Percentiles rank a stretch among this genome's conserved stretches.
Evolutionary conservation across 2,113 vertebrate species (phyloP).

Genomic region (Cariama cristata): DNA sequence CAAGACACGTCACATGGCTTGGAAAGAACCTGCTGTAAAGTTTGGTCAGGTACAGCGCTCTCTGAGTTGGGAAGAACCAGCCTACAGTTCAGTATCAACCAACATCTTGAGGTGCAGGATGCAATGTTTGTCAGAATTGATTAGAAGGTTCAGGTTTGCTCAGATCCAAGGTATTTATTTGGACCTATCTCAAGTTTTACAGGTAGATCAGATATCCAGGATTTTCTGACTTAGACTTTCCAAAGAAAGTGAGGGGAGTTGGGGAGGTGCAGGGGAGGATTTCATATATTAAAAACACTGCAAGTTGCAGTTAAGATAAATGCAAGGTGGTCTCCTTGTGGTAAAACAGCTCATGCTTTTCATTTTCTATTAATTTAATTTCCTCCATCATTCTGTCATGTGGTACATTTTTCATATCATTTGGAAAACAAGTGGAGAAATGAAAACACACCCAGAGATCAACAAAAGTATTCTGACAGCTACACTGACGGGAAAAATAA

Average conservation of each 20-base stretch:
- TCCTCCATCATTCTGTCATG: background rate
- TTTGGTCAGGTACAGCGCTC: background rate
- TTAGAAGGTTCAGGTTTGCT: background rate
- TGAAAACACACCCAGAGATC: background rate
- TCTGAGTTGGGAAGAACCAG: background rate
- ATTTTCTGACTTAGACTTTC: background rate
- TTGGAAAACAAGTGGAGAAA: background rate
- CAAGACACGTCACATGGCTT: fast-evolving
- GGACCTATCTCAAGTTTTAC: background rate
- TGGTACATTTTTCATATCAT: background rate
- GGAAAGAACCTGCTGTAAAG: background rate
- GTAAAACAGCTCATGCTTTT: background rate
- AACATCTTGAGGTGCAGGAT: background rate
- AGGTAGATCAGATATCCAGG: background rate
- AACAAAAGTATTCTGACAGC: background rate
- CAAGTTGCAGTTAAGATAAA: background rate
- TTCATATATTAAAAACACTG: background rate
- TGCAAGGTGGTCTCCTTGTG: background rate
- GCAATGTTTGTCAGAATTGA: background rate
- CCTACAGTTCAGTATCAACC: background rate
- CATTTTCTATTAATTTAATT: background rate
- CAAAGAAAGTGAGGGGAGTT: background rate
- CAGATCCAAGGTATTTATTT: background rate
- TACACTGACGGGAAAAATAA: background rate
- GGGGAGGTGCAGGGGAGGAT: background rate